Percentiles rank a stretch among this genome's conserved stretches.
phyloP scores from a whole-genome alignment of 2,888 invertebrate genomes.

The Fragum whitleyi region DNA sequence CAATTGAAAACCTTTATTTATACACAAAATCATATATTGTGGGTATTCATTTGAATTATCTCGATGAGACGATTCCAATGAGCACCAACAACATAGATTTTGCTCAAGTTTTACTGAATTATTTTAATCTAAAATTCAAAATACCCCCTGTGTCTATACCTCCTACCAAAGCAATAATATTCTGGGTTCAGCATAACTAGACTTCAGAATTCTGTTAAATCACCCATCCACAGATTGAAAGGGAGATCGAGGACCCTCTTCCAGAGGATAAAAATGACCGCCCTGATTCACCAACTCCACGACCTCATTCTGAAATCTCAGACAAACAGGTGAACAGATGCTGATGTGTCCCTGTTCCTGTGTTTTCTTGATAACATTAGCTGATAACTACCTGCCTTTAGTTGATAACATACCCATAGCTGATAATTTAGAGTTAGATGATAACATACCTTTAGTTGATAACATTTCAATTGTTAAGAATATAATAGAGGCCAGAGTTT shows the following conservation, averaged over 20 bases:
- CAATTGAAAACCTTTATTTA: too few species aligned
- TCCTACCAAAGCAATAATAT: too few species aligned
- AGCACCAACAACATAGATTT: too few species aligned
- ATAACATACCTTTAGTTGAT: background rate
- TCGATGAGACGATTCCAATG: too few species aligned
- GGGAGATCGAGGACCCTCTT: slow-evolving; percentile 33
- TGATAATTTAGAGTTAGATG: background rate
- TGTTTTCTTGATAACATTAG: background rate
- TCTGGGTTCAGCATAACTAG: too few species aligned
- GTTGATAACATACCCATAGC: background rate
- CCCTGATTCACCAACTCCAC: slow-evolving; percentile 14
- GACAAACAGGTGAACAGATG: slow-evolving; percentile 42
- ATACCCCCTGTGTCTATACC: too few species aligned
- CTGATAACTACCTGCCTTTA: background rate
- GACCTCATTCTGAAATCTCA: slow-evolving; percentile 35
- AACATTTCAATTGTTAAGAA: too few species aligned
- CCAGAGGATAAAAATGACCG: slow-evolving; percentile 2
- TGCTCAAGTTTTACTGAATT: too few species aligned
- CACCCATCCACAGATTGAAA: slow-evolving; percentile 27
- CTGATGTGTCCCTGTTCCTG: slow-evolving; percentile 1
- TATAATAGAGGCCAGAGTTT: too few species aligned
- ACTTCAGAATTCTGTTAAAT: background rate
- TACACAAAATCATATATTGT: too few species aligned
- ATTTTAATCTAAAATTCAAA: too few species aligned
- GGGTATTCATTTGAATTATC: too few species aligned